A percentile compares a stretch with the other conserved stretches of the same genome.
phyloP scores from a whole-genome alignment of 2,888 invertebrate genomes.

The Hyposoter dolosus region DNA sequence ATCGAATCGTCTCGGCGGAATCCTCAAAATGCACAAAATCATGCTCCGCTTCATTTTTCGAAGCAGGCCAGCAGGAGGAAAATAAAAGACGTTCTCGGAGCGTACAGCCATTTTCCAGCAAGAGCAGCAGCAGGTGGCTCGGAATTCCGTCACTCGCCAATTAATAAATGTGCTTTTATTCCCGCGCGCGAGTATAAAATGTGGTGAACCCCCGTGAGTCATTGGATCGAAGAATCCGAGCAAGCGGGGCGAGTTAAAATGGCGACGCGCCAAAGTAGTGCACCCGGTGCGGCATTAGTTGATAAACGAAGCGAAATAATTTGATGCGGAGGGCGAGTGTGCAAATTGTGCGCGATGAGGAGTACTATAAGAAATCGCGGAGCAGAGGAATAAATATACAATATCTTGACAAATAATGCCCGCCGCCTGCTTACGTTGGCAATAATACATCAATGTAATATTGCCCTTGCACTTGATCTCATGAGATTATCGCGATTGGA shows the following conservation, averaged over 20 bases:
- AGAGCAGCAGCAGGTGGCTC: too few relatives aligned
- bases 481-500: slow-evolving; percentile 77
- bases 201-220: too few relatives aligned
- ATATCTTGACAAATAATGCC: slow-evolving; percentile 37
- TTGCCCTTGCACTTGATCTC: slow-evolving; percentile 78
- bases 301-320: slow-evolving; percentile 59
- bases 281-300: too few relatives aligned
- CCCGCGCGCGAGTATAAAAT: too few relatives aligned
- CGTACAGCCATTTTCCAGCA: too few relatives aligned
- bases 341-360: too few relatives aligned
- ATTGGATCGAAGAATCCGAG: slow-evolving; percentile 81
- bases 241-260: slow-evolving; percentile 77
- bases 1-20: not conserved
- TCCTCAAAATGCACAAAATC: too few relatives aligned
- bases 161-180: not conserved
- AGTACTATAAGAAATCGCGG: too few relatives aligned
- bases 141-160: slow-evolving; percentile 7
- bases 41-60: too few relatives aligned
- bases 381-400: not conserved
- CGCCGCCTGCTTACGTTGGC: slow-evolving; percentile 63
- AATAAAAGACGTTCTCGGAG: too few relatives aligned
- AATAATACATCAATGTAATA: slow-evolving; percentile 77
- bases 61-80: too few relatives aligned
- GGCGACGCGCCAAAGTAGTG: slow-evolving; percentile 74
- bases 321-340: slow-evolving; percentile 27